Evolutionary conservation across 2,113 vertebrate species (phyloP), one percentile per base, ranked within the genome.

Genomic region (Dipodomys merriami): DNA sequence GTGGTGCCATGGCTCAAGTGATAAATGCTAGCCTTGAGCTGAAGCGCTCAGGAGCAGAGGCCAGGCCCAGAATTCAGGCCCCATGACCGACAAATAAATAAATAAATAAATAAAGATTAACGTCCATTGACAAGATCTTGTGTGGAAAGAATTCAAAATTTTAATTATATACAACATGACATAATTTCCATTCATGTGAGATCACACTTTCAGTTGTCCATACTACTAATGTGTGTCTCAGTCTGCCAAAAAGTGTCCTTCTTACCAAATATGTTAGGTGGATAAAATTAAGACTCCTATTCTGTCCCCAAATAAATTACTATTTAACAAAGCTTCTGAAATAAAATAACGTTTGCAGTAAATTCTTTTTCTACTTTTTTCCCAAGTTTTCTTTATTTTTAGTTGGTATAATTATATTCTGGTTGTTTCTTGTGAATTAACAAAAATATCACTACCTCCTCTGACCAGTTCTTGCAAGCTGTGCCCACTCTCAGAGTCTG

Each of bases 241-340:
- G 23, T 83, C 39, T 46, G 84, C 30, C 74, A 69, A 62, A 82
- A 85, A 72, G 35, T 72, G 46, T 71, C 46, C 71, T 62, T 35
- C n/a, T 73, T 39, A 72, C 5, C 5, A 90, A 81, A 67, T 86
- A 39, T 67, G 23, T 7, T 25, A 86, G 22, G 11, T 67, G 7
- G 30, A 67, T 82, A 84, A 81, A 83, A 53, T 77, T 77, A 85
- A 85, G 49, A 86, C 78, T 74, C 15, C 44, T 5, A 76, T 86
- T 7, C 71, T 3, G 74, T 79, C n/a, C 29, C 11, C n/a, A 83
- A 83, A 69, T 73, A 71, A 80, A 86, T 46, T 33, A 68, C 68
- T 83, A 74, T 87, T 79, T 65, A 83, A 67, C 53, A 33, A 86
- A 35, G 5, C 3, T 46, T 88, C 83, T 69, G 9, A 53, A 76